Percentiles rank a stretch among this genome's conserved stretches.
phyloP scores from a whole-genome alignment of 2,888 invertebrate species.

The Drosophila maculinotata region DNA sequence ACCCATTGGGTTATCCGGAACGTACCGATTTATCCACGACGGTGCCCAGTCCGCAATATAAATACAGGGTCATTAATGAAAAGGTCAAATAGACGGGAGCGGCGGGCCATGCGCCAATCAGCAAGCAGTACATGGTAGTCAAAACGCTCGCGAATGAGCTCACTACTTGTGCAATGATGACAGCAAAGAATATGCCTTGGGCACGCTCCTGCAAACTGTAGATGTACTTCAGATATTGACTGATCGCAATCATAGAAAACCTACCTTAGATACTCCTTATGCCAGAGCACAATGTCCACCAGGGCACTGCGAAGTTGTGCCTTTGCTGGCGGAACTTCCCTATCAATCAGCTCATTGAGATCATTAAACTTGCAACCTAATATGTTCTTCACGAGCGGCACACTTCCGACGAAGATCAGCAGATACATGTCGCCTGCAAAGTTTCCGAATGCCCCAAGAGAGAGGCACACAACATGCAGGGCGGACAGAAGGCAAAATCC shows the following conservation, averaged over 20 bases:
- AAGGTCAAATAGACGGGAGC: conserved; percentile 46
- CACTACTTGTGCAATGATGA: conserved; percentile 45
- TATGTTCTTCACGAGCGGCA: conserved; percentile 56
- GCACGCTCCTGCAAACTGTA: conserved; percentile 28
- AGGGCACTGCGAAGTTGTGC: conserved; percentile 7
- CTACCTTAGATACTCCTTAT: conserved; percentile 57
- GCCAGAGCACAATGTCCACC: conserved; percentile 45
- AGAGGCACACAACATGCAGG: conserved; percentile 28
- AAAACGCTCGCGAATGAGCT: conserved; percentile 33
- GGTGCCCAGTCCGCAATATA: conserved; percentile 60
- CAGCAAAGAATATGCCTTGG: conserved; percentile 25
- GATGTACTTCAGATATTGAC: not conserved
- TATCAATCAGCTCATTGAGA: conserved; percentile 25
- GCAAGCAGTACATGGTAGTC: conserved; percentile 46
- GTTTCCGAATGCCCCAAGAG: conserved; percentile 55
- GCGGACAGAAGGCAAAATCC: conserved; percentile 29
- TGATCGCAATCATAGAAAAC: not conserved
- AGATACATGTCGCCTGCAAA: conserved; percentile 55
- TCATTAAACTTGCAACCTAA: conserved; percentile 50
- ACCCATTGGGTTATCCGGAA: not conserved
- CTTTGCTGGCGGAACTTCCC: not conserved
- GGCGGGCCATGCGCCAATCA: conserved; percentile 54
- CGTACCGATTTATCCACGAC: conserved; percentile 57
- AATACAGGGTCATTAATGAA: conserved; percentile 43
- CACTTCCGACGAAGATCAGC: conserved; percentile 38